These are phyloP conservation scores for Pinna nobilis DNA, from an alignment of 1,140 invertebrate species.

Conservation along the genomic window DNA sequence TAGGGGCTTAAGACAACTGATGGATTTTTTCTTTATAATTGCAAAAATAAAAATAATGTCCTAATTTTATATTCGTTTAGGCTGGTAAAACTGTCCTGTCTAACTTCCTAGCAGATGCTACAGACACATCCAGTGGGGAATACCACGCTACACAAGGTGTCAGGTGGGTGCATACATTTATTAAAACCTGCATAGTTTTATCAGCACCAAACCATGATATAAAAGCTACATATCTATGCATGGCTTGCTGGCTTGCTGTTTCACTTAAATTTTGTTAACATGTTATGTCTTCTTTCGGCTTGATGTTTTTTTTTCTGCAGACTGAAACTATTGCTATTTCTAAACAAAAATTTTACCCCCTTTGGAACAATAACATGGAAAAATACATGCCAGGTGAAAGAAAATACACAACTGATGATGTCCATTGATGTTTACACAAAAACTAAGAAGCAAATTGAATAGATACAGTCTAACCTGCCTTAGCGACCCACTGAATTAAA, in stretches of 20 bases:
- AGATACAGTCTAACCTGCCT: too few relatives aligned
- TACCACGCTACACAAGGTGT: slow-evolving; percentile 82
- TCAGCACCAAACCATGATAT: background rate
- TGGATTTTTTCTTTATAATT: slow-evolving; percentile 15
- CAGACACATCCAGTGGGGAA: slow-evolving; percentile 78
- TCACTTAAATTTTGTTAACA: background rate
- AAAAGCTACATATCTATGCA: background rate
- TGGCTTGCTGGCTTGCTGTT: background rate
- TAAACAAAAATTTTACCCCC: too few relatives aligned
- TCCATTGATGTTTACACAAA: background rate
- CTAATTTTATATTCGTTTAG: slow-evolving; percentile 72
- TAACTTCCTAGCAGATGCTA: slow-evolving; percentile 82
- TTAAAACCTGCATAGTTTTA: background rate
- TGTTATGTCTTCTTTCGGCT: background rate
- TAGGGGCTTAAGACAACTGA: background rate
- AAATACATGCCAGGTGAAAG: too few relatives aligned
- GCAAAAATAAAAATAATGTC: background rate
- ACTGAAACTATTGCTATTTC: too few relatives aligned
- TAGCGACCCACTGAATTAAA: too few relatives aligned
- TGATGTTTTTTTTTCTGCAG: too few relatives aligned
- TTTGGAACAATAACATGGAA: too few relatives aligned
- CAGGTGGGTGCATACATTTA: slow-evolving; percentile 58
- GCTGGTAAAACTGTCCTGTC: slow-evolving; percentile 81
- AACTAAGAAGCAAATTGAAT: background rate
- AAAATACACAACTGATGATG: too few relatives aligned